Conservation (phyloP, 2,888 invertebrate species). For the Drosophila dives region DNA sequence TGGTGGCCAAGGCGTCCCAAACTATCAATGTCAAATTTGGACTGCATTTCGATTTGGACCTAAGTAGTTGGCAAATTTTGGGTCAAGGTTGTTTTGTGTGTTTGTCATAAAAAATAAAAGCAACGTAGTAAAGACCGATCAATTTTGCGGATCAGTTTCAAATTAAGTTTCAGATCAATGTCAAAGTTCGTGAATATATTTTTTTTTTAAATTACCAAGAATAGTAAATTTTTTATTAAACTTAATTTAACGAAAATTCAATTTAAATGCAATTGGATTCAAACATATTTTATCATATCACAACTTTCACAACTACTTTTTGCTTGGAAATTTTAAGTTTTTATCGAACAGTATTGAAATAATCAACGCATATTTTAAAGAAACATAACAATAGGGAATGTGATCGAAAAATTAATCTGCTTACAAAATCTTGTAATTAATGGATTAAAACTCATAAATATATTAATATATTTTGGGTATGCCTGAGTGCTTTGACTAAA, state of each 20-base stretch:
- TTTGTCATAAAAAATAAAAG: background rate
- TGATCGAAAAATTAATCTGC: background rate
- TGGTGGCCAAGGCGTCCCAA: background rate
- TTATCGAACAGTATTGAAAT: too few relatives aligned
- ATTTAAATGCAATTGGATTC: background rate
- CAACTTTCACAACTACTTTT: too few relatives aligned
- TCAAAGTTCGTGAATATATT: background rate
- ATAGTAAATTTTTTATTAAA: background rate
- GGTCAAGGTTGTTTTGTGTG: background rate
- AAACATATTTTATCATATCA: too few relatives aligned
- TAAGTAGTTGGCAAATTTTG: background rate
- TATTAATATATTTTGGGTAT: conserved; percentile 10
- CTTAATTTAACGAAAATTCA: background rate
- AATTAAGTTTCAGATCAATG: background rate
- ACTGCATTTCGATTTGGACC: background rate
- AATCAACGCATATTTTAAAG: too few relatives aligned
- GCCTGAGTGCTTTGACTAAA: conserved; percentile 20
- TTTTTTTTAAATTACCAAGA: background rate
- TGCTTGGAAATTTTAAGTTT: background rate
- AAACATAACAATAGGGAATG: too few relatives aligned
- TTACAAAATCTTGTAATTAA: background rate
- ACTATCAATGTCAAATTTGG: background rate
- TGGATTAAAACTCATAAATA: background rate
- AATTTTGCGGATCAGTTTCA: background rate
- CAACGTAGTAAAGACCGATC: background rate